phyloP scores from a whole-genome alignment of 2,113 vertebrate genomes.

The Pelmatolapia mariae region DNA sequence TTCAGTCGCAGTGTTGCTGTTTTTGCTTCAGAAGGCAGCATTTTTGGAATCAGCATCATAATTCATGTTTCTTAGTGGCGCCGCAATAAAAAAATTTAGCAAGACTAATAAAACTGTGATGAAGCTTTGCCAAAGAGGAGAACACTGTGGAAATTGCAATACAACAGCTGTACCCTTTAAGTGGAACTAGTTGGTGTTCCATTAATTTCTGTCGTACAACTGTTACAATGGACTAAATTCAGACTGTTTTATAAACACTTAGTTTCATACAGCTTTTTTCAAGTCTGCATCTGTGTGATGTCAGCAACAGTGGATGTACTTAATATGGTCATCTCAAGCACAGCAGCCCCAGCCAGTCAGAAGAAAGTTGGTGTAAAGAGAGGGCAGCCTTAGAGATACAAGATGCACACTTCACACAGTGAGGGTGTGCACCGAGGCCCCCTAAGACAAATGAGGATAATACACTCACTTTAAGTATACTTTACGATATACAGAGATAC shows the following conservation, averaged over 20 bases:
- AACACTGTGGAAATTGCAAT: not conserved
- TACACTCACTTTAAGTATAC: not conserved
- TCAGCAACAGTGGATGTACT: not conserved
- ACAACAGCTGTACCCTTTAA: not conserved
- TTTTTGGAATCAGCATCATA: not conserved
- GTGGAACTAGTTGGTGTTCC: not conserved
- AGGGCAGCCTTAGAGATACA: not conserved
- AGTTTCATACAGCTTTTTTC: not conserved
- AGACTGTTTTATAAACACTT: not conserved
- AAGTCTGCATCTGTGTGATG: not conserved
- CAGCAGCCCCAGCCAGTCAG: not conserved
- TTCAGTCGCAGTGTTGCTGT: not conserved
- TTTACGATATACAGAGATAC: not conserved
- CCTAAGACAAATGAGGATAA: not conserved
- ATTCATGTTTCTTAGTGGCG: not conserved
- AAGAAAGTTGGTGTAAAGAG: not conserved
- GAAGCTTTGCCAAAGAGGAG: not conserved
- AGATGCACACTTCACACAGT: not conserved
- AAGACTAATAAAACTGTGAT: not conserved
- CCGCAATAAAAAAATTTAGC: not conserved
- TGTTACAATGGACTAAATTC: not conserved
- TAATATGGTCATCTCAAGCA: not conserved
- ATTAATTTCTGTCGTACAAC: not conserved
- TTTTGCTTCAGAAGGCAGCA: not conserved
- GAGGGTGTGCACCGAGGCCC: not conserved